Evolutionary conservation across 2,113 vertebrate species (phyloP), one percentile per base, ranked within the genome.

Genomic region (Callopanchax toddi): DNA sequence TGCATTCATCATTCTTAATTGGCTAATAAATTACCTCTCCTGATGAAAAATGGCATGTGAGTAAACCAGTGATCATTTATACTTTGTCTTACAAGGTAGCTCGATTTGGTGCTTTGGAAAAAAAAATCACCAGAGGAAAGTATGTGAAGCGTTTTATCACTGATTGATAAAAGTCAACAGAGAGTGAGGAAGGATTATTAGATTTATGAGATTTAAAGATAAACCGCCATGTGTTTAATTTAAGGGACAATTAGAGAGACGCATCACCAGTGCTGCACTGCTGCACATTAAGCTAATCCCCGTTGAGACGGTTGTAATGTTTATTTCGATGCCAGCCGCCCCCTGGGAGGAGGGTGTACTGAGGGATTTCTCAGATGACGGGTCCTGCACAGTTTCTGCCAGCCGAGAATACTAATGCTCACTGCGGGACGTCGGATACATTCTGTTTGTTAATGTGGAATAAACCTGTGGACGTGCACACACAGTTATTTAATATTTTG

Each of bases 141-240:
- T 49, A 25, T 55, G 39, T 32, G 59, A 57, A 40, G 43, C 20
- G 50, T 63, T 74, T 71, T n/a, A 68, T 73, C 63, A 25, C 11
- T 77, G 69, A 87, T 78, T 78, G 78, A 80, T 70, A 76, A 80
- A 82, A 76, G 4, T 62, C 62, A 71, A 54, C 34, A 13, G 71
- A 76, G 78, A 71, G 58, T 53, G 43, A 65, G 56, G 39, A 48
- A 62, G 76, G 84, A 82, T 85, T 80, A 86, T 72, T 54, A 74
- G 75, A 81, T 82, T 82, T 67, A 72, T 74, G 69, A 77, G 82
- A 86, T 88, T 48, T 76, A 68, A 57, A 69, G 74, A 83, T 81
- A 67, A 79, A 74, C 52, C 23, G 32, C 50, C 58, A 42, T 50
- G 17, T 83, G 70, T 87, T 85, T 84, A 83, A 89, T 87, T 86